A percentile compares a stretch with the other conserved stretches of the same genome.
Evolutionary conservation across 2,888 invertebrate genomes (phyloP).

Genomic region (Drosophila parthenogenetica): DNA sequence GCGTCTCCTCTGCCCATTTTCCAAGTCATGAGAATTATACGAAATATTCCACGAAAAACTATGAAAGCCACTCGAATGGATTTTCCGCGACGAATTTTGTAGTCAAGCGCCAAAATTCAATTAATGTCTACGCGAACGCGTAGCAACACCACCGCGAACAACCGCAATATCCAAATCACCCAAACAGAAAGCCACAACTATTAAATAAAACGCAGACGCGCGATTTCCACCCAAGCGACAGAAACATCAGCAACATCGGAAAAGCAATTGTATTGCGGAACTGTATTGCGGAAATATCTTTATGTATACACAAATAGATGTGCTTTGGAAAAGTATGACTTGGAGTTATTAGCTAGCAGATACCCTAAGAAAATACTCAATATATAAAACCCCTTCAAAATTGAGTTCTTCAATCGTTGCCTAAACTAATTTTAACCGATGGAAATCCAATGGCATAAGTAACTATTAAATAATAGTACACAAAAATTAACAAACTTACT

Average conservation of each 20-base stretch:
- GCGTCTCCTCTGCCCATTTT: background rate
- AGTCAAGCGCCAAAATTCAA: conserved; percentile 41
- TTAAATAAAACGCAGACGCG: conserved; percentile 27
- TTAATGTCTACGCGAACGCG: conserved; percentile 23
- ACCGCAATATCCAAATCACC: conserved; percentile 8
- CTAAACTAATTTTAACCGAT: no score
- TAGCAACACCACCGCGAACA: background rate
- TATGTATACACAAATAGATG: conserved; percentile 2
- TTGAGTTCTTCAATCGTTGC: no score
- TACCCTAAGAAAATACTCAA: background rate
- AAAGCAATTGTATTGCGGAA: conserved; percentile 8
- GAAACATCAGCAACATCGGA: conserved; percentile 7
- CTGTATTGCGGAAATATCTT: background rate
- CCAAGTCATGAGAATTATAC: conserved; percentile 8
- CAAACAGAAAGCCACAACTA: conserved; percentile 19
- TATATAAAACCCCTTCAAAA: no score
- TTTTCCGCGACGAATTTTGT: conserved; percentile 5
- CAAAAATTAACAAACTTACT: no score
- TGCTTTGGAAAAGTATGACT: background rate
- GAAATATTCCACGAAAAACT: conserved; percentile 26
- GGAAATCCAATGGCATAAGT: no score
- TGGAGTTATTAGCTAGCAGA: background rate
- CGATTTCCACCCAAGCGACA: conserved; percentile 4
- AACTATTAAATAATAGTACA: no score
- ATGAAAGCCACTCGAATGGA: conserved; percentile 15